Evolutionary conservation across 2,888 invertebrate species (phyloP), one percentile per base, ranked within the genome.

Genomic region (Aspidapion aeneum): DNA sequence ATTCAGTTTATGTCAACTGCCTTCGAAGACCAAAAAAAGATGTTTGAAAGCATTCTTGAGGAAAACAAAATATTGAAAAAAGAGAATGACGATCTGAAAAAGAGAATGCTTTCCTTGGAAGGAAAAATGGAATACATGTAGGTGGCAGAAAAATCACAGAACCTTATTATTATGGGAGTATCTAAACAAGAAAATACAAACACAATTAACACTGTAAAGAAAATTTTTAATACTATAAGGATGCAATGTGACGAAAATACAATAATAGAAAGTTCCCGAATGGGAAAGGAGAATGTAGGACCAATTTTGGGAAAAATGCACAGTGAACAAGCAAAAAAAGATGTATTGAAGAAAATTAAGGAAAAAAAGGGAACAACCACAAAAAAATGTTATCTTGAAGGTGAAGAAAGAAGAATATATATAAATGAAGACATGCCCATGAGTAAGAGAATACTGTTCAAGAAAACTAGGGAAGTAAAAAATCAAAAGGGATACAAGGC

Each of bases 1-100:
- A n/a, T 57, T 57, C 22, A 57, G 57, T 57, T 57, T 49, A 57
- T 60, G 54, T 52, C 60, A 9, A 52, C 20, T 21, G 21, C 18
- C 17, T 55, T 35, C n/a, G 54, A 35, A 18, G 49, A 55, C 7
- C 55, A 60, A 21, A 60, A 35, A 18, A 21, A 52, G 55, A 20
- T 16, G 22, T 58, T 50, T 50, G 58, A 50, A 51, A 19, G n/a
- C 21, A 49, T 50, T 17, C 51, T 58, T 17, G 57, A 57, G 51
- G 58, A 51, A 21, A 58, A 51, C 60, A 60, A 55, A 60, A 57
- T 57, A n/a, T n/a, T n/a, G n/a, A n/a, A n/a, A n/a, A n/a, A n/a
- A n/a, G n/a, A n/a, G n/a, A n/a, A n/a, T n/a, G 57, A 57, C 35
- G 49, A 57, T 49, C 57, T 57, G 12, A 57, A 57, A 49, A 57